Base-by-base conservation (phyloP, 1,140 invertebrate genomes). In the Zaprionus lachaisei region DNA sequence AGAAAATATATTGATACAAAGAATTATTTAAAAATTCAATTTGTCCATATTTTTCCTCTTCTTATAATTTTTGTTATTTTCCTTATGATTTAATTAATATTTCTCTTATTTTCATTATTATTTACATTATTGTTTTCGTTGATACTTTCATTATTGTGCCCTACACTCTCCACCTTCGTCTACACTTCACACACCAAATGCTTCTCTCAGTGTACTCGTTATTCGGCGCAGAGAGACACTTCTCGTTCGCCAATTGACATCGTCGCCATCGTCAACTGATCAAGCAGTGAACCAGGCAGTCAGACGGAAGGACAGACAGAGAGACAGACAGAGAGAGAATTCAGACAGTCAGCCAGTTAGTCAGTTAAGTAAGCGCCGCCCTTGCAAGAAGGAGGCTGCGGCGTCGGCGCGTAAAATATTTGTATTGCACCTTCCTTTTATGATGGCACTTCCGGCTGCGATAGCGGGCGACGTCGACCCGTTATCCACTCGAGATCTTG, bases 401-500 rank as follows among this genome's bases (percentile, higher is more conserved):
- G 51, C 63, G 49, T 54, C 62, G 67, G 77, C 77, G 78, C 90
- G 86, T 91, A 86, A 90, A 90, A 91, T 90, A 90, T 90, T 90
- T 90, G 91, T 90, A 90, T 90, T 90, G 85, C 85, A 90, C 86
- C 85, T 90, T 90, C 85, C 85, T 91, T 90, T 90, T 90, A 90
- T 90, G 85, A 90, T 85, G 85, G 85, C 86, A 90, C 85, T 90
- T 90, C 86, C 85, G 85, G 85, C 77, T 80, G 79, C 66, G 85
- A 90, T 90, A 91, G 82, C 83, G 68, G 38, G 63, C 83, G 62
- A 58, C 80, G 44, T 58, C 76, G 63, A 67, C 71, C 56, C 83
- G 79, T 89, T 89, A 89, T 89, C 85, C 84, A 90, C 84, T 89
- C 70, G 63, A 90, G 85, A 89, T 89, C 84, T 90, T 67, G 81